These are phyloP conservation scores for Scaptodrosophila latifasciaeformis DNA, from an alignment of 2,888 invertebrate genomes.

Conservation along the genomic window DNA sequence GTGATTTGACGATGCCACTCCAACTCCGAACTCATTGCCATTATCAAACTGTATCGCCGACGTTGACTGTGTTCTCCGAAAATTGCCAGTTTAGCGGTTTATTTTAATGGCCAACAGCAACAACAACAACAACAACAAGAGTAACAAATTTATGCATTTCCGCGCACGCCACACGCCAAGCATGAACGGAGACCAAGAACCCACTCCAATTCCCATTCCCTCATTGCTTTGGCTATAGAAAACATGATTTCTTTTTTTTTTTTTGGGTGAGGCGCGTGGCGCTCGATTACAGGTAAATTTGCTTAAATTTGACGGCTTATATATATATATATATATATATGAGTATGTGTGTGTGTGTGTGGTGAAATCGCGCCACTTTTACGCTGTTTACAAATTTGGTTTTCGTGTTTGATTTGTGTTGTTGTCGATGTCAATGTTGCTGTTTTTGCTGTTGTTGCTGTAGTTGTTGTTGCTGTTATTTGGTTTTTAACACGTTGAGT, in stretches of 20 bases:
- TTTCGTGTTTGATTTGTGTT: conserved; percentile 64
- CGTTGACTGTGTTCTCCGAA: conserved; percentile 14
- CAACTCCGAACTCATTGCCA: not conserved
- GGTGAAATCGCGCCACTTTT: conserved; percentile 46
- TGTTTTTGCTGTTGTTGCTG: too few species aligned
- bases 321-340: conserved; percentile 23
- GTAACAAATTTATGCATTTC: conserved; percentile 62
- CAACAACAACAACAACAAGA: too few species aligned
- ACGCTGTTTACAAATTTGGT: conserved; percentile 67
- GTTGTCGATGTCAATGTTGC: conserved; percentile 6
- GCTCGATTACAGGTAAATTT: conserved; percentile 33
- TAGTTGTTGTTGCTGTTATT: too few species aligned
- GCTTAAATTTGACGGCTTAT: conserved; percentile 32
- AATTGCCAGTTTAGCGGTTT: conserved; percentile 71
- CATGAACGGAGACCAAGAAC: conserved; percentile 1
- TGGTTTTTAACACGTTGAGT: too few species aligned
- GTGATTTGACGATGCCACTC: not conserved
- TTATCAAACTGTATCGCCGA: not conserved
- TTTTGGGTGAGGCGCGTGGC: conserved; percentile 8
- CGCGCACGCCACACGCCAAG: conserved; percentile 25
- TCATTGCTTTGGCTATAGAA: too few species aligned
- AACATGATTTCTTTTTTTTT: too few species aligned
- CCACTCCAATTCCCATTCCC: not conserved
- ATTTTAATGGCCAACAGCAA: conserved; percentile 70
- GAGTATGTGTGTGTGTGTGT: too few species aligned